phyloP scores from a whole-genome alignment of 1,140 invertebrate species.

The Rhizoglyphus robini region DNA sequence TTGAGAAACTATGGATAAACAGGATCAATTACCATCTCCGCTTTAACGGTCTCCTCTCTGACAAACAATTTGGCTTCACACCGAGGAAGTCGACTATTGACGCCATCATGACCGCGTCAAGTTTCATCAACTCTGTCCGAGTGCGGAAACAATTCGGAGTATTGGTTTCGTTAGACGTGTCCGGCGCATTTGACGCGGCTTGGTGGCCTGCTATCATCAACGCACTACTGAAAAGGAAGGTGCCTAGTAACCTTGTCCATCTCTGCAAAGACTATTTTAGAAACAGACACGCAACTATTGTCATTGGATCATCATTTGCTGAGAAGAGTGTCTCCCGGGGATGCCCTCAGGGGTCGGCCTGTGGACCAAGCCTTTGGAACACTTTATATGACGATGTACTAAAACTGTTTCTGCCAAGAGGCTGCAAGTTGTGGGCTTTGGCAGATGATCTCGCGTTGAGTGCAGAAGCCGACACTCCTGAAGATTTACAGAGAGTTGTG shows the following conservation, averaged over 20 bases:
- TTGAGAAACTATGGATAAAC: constrained; percentile 18
- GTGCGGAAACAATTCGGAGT: background rate
- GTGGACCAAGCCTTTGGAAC: constrained; percentile 18
- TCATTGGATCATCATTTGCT: background rate
- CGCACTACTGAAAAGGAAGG: background rate
- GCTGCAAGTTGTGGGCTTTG: constrained; percentile 17
- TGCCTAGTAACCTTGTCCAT: background rate
- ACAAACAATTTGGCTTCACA: constrained; percentile 21
- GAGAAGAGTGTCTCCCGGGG: background rate
- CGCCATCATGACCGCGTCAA: background rate
- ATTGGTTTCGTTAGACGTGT: background rate
- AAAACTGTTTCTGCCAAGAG: constrained; percentile 4
- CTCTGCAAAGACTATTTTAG: background rate
- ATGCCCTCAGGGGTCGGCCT: constrained; percentile 8
- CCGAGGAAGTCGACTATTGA: background rate
- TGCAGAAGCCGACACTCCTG: background rate
- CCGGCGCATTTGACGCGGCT: background rate
- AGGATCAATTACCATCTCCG: background rate
- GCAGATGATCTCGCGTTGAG: constrained; percentile 12
- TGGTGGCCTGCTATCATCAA: constrained; percentile 1
- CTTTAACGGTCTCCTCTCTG: background rate
- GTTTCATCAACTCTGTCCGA: background rate
- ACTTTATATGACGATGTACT: background rate
- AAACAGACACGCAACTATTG: background rate
- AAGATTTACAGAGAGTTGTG: background rate